A percentile compares a stretch with the other conserved stretches of the same genome.
These are phyloP conservation scores for Himalopsyche phryganea DNA, from an alignment of 1,140 invertebrate genomes.

Conservation along the genomic window DNA sequence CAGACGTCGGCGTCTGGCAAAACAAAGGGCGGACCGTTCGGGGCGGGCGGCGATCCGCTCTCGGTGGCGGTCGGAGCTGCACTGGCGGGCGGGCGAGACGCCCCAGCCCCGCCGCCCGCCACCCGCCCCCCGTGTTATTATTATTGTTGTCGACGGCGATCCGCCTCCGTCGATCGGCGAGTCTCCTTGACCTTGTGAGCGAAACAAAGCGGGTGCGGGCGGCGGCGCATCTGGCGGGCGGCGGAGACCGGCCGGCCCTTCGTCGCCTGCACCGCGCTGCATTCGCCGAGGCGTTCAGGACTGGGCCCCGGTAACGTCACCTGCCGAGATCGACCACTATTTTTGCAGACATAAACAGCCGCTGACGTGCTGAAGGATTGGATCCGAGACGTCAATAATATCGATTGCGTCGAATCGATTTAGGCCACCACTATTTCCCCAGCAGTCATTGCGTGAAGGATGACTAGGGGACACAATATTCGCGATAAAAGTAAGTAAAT, in stretches of 20 bases:
- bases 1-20: no score
- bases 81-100: not conserved
- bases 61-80: constrained; percentile 4
- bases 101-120: not conserved
- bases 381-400: not conserved
- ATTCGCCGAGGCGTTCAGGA: not conserved
- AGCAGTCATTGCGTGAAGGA: no score
- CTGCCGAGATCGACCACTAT: not conserved
- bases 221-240: constrained; percentile 6
- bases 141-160: not conserved
- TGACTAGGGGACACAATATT: no score
- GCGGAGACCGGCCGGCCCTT: not conserved
- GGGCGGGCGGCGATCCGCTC: constrained; percentile 11
- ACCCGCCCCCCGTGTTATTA: not conserved
- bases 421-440: no score
- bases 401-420: no score
- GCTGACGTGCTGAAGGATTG: not conserved
- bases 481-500: no score
- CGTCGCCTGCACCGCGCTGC: not conserved
- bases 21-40: not conserved
- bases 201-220: constrained; percentile 8
- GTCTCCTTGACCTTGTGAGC: constrained; percentile 24
- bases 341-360: not conserved
- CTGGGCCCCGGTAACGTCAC: not conserved
- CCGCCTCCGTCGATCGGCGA: constrained; percentile 10